Percentiles rank a stretch among this genome's conserved stretches.
Conservation (phyloP, 1,140 invertebrate species). For the Aphelinus atriplicis region DNA sequence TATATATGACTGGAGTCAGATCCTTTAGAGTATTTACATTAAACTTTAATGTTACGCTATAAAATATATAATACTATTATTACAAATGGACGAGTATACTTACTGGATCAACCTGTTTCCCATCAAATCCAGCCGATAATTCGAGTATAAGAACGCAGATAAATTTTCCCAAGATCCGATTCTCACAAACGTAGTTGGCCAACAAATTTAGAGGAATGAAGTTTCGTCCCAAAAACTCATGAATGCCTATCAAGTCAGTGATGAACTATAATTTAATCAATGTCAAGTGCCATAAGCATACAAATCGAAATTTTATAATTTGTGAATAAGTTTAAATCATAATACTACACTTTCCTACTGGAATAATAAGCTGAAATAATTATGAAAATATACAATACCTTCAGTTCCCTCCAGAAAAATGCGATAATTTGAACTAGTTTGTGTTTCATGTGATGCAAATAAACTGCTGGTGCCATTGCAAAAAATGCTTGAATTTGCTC, state of each 20-base stretch:
- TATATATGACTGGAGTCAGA: too few species aligned
- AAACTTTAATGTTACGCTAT: too few species aligned
- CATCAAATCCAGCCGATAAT: constrained; percentile 73
- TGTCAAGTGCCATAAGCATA: too few species aligned
- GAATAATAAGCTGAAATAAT: too few species aligned
- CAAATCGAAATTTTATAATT: too few species aligned
- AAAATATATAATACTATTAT: too few species aligned
- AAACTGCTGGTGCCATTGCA: constrained; percentile 64
- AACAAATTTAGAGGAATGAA: constrained; percentile 60
- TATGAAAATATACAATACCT: constrained; percentile 26
- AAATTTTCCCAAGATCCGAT: constrained; percentile 57
- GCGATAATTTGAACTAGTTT: constrained; percentile 45
- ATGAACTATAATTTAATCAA: constrained; percentile 39
- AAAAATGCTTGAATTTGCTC: constrained; percentile 58
- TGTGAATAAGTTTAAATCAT: too few species aligned
- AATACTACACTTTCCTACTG: too few species aligned
- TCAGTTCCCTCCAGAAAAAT: constrained; percentile 46
- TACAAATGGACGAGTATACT: constrained; percentile 44
- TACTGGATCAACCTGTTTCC: constrained; percentile 54
- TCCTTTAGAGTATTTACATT: too few species aligned
- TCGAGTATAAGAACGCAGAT: constrained; percentile 73
- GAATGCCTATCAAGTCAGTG: constrained; percentile 57
- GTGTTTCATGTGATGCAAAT: constrained; percentile 50
- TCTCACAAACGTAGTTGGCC: constrained; percentile 64
- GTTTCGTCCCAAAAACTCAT: constrained; percentile 69